Conservation (phyloP, 1,140 invertebrate species). For the Microvelia longipes region DNA sequence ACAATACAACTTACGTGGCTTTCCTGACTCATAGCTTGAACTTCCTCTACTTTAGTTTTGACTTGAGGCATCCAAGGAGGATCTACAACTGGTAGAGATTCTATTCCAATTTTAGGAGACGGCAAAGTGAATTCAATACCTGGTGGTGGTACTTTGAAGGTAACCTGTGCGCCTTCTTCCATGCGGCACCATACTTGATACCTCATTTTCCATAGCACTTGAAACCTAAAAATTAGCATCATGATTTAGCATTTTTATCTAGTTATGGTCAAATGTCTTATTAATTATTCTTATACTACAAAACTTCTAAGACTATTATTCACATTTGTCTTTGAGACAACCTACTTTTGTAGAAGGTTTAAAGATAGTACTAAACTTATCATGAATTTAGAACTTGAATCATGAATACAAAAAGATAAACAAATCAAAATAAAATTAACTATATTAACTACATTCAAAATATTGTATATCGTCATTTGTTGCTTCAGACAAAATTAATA, state of each 20-base stretch:
- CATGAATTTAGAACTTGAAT: no score
- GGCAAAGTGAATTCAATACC: conserved; percentile 97
- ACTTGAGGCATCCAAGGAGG: conserved; percentile 97
- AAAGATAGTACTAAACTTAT: no score
- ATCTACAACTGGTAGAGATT: conserved; percentile 85
- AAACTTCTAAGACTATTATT: no score
- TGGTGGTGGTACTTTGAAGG: conserved; percentile 93
- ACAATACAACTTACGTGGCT: conserved; percentile 70
- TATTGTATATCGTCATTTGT: no score
- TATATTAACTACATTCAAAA: no score
- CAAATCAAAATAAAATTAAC: no score
- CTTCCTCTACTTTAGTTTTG: conserved; percentile 96
- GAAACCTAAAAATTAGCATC: conserved; percentile 49
- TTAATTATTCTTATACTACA: no score
- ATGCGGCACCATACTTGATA: conserved; percentile 97
- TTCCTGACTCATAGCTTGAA: conserved; percentile 89
- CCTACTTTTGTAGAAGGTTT: no score
- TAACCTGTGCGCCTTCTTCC: conserved; percentile 89
- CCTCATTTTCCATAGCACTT: conserved; percentile 90
- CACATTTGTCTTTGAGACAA: conserved; percentile 5
- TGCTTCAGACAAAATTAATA: no score
- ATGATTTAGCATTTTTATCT: no score
- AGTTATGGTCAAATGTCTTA: no score
- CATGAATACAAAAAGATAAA: no score
- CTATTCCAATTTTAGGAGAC: conserved; percentile 94